phyloP scores from a whole-genome alignment of 2,888 invertebrate species.

The Magallana nippona region DNA sequence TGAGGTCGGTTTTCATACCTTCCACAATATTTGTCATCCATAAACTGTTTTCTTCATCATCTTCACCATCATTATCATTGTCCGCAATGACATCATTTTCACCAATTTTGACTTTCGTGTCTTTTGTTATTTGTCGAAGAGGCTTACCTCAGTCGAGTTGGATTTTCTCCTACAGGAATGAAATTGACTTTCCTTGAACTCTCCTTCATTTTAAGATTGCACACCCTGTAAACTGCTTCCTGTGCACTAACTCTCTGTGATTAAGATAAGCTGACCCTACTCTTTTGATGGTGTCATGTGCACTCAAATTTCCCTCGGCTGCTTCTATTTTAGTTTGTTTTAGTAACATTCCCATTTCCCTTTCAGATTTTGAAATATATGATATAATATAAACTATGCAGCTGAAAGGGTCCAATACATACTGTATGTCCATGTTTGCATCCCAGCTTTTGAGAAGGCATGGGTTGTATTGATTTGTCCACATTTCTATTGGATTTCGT shows the following conservation, averaged over 20 bases:
- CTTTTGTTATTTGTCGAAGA: background rate
- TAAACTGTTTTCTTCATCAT: conserved; percentile 31
- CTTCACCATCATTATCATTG: background rate
- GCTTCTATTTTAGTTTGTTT: conserved; percentile 34
- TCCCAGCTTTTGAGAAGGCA: conserved; percentile 15
- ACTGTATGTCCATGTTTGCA: conserved; percentile 35
- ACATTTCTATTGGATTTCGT: conserved; percentile 34
- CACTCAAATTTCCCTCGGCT: conserved; percentile 43
- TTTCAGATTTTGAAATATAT: conserved; percentile 31
- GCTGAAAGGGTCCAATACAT: conserved; percentile 34
- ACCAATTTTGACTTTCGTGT: conserved; percentile 6
- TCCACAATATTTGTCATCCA: conserved; percentile 49
- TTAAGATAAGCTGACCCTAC: conserved; percentile 45
- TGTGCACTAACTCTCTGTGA: conserved; percentile 42
- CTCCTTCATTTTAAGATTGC: conserved; percentile 17
- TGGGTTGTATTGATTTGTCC: background rate
- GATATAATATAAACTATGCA: conserved; percentile 33
- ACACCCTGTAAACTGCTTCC: conserved; percentile 22
- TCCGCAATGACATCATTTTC: conserved; percentile 18
- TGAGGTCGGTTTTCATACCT: conserved; percentile 47
- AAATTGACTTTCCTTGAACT: conserved; percentile 46
- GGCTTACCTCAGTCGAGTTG: conserved; percentile 35
- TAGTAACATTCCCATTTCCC: conserved; percentile 1
- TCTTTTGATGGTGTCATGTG: conserved; percentile 40
- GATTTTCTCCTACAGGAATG: conserved; percentile 47